These are phyloP conservation scores for Eleutherodactylus coqui DNA, from an alignment of 2,797 vertebrate genomes.

Conservation along the genomic window DNA sequence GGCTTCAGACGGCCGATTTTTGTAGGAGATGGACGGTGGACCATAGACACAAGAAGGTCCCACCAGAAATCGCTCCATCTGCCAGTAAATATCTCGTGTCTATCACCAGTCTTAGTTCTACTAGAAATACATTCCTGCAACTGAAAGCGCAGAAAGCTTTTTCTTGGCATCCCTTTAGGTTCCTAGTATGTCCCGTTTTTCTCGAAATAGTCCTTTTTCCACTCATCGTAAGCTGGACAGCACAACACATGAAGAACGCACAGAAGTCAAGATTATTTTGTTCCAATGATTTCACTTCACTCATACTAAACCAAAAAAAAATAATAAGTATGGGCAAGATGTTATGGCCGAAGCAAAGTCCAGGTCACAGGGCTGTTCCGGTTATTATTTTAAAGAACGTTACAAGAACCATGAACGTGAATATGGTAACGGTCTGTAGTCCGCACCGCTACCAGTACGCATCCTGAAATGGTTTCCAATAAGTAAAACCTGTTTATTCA, in stretches of 20 bases:
- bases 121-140: too few relatives aligned
- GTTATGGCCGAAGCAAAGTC: neutral
- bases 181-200: neutral
- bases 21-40: too few relatives aligned
- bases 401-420: neutral
- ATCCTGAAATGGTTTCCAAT: slow-evolving; percentile 30
- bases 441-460: neutral
- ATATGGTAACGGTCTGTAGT: neutral
- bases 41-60: too few relatives aligned
- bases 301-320: neutral
- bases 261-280: neutral
- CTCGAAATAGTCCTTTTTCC: neutral
- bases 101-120: neutral
- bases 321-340: too few relatives aligned
- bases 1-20: too few relatives aligned
- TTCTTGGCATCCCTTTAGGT: neutral
- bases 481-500: slow-evolving; percentile 27
- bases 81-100: neutral
- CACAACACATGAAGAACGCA: neutral
- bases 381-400: neutral
- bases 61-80: neutral
- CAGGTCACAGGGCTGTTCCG: slow-evolving; percentile 20
- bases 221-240: too few relatives aligned
- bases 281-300: neutral
- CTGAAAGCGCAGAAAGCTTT: neutral